Evolutionary conservation across 2,888 invertebrate species (phyloP).

Genomic region (Bellardia bayeri): DNA sequence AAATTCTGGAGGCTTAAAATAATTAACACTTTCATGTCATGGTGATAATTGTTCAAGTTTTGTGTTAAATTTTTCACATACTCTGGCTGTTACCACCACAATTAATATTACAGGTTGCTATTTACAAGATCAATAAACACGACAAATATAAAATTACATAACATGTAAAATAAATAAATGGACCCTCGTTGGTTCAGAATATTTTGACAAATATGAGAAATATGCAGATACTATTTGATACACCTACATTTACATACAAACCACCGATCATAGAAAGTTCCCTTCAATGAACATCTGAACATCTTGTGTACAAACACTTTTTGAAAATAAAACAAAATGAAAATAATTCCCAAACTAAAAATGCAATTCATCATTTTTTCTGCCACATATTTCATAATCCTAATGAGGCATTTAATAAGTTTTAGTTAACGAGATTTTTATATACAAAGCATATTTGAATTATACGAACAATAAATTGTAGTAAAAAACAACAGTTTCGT

Average conservation of each 20-base stretch:
- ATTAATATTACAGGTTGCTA: no score
- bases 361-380: conserved; percentile 35
- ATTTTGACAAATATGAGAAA: no score
- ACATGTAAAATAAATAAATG: no score
- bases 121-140: no score
- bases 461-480: background rate
- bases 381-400: conserved; percentile 56
- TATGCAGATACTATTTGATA: no score
- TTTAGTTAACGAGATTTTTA: conserved; percentile 47
- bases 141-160: no score
- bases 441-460: conserved; percentile 25
- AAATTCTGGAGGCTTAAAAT: conserved; percentile 55
- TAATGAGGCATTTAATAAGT: conserved; percentile 67
- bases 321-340: background rate
- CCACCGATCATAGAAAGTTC: no score
- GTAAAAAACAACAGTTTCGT: conserved; percentile 2
- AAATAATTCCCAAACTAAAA: conserved; percentile 13
- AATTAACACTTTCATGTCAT: conserved; percentile 71
- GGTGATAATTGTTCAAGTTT: conserved; percentile 63
- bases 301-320: no score
- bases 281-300: no score
- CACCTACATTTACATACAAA: no score
- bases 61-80: conserved; percentile 54
- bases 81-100: background rate
- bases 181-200: no score